Base-by-base conservation (phyloP, 2,113 vertebrate genomes). In the Collichthys lucidus region DNA sequence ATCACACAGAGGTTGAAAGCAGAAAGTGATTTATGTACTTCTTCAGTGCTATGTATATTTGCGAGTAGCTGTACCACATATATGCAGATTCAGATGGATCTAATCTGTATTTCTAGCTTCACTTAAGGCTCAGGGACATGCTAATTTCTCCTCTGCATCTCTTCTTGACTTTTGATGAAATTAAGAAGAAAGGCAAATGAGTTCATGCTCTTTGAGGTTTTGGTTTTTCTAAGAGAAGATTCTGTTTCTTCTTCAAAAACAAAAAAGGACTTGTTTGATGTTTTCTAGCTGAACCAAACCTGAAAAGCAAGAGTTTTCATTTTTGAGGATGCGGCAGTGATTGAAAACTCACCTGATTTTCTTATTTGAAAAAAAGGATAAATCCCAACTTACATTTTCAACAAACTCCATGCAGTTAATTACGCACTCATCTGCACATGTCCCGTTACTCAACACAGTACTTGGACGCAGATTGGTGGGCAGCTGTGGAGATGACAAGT, bases 401-500 rank as follows among this genome's bases (percentile, higher is more conserved):
- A 5, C 16, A 11, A 65, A 59, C 52, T 65, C 49, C 31, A 47
- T 44, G 42, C 55, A 57, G 82, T 64, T 50, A 62, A 86, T 76
- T 59, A 73, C 50, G 61, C 57, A 47, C 52, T 70, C 22, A 47
- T 76, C 3, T 53, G 26, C 26, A 74, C 74, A 62, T 56, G 57
- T 26, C 44, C 3, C n/a, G 49, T 68, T 72, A 26, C 15, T 59
- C 59, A 49, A 3, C 64, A 57, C 22, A 17, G 20, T 55, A 22
- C 31, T 35, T 16, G 0, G 26, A 26, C 26, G 52, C 56, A 82
- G 62, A 83, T 75, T 55, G 72, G 71, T 60, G 74, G 85, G 42
- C 83, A 80, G 74, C 80, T 87, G 87, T 61, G 62, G 40, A 57
- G 67, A 65, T 11, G 63, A 77, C 68, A 61, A 56, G n/a, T 29